Evolutionary conservation across 2,888 invertebrate genomes (phyloP), one percentile per base, ranked within the genome.

Genomic region (Phrixothrix hirtus): DNA sequence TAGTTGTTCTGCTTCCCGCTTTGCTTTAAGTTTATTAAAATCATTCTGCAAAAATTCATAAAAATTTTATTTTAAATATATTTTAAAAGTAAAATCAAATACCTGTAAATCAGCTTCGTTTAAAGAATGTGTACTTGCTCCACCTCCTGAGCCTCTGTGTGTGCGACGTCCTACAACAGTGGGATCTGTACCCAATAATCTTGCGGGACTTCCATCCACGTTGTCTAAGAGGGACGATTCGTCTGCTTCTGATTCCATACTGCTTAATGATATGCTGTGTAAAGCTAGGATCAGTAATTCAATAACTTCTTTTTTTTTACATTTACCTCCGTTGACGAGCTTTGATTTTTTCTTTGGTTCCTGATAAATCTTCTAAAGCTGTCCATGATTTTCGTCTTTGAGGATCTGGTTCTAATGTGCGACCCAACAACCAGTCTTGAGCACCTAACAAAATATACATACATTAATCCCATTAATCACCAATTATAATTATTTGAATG

Each of bases 51-150:
- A 72, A 17, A 47, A 59, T n/a, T n/a, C 55, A 45, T n/a, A 10
- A 47, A 38, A 2, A 26, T 31, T 26, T 27, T 26, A 17, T 21
- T 16, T n/a, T 11, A 16, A 12, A 11, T n/a, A 31, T 3, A 5
- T n/a, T 14, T 11, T 12, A 42, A 29, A n/a, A n/a, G n/a, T n/a
- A n/a, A n/a, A n/a, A n/a, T n/a, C 32, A 55, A 48, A 62, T 21
- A 89, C 89, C 76, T 90, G 90, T 59, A 92, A 79, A 76, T 92
- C 92, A 60, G 90, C 91, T 72, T 93, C 92, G 68, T 93, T 92
- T 55, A 92, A 81, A 0, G 92, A 93, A 73, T 92, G 92, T 1
- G 92, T 92, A 55, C 79, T 80, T 43, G 77, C 79, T 36, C 77
- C 79, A 29, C 83, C 83, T 43, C 79, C 79, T 4, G 81, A 77